phyloP scores from a whole-genome alignment of 2,888 invertebrate genomes.

The Micoletzkya japonica region DNA sequence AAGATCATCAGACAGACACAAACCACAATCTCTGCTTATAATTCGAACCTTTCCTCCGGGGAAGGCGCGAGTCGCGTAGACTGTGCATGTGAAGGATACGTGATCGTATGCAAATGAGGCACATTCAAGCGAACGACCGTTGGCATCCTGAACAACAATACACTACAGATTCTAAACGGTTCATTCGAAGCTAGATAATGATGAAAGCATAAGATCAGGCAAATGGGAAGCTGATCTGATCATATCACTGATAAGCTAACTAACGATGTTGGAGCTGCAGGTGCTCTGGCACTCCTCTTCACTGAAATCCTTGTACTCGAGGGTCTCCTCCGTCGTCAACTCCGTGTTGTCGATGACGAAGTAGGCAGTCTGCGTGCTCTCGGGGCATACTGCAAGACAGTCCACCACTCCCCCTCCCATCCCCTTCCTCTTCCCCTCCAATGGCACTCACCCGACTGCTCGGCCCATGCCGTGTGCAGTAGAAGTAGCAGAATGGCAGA shows the following conservation, averaged over 20 bases:
- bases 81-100: constrained; percentile 46
- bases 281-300: constrained; percentile 53
- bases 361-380: constrained; percentile 28
- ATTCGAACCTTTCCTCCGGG: constrained; percentile 46
- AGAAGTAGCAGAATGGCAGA: constrained; percentile 8
- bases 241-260: too few relatives aligned
- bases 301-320: constrained; percentile 48
- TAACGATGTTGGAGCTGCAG: constrained; percentile 50
- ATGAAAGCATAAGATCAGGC: not conserved
- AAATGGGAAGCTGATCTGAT: not conserved
- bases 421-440: not conserved
- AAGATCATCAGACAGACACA: too few relatives aligned
- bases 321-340: constrained; percentile 32
- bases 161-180: not conserved
- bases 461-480: not conserved
- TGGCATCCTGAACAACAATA: constrained; percentile 46
- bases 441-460: not conserved
- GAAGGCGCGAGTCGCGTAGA: constrained; percentile 45
- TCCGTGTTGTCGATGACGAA: constrained; percentile 50
- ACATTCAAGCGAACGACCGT: constrained; percentile 43
- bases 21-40: too few relatives aligned
- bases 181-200: too few relatives aligned
- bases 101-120: constrained; percentile 57
- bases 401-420: not conserved
- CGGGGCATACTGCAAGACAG: constrained; percentile 8